Evolutionary conservation across 2,888 invertebrate species (phyloP).

Genomic region (Synanthedon andrenaeformis): DNA sequence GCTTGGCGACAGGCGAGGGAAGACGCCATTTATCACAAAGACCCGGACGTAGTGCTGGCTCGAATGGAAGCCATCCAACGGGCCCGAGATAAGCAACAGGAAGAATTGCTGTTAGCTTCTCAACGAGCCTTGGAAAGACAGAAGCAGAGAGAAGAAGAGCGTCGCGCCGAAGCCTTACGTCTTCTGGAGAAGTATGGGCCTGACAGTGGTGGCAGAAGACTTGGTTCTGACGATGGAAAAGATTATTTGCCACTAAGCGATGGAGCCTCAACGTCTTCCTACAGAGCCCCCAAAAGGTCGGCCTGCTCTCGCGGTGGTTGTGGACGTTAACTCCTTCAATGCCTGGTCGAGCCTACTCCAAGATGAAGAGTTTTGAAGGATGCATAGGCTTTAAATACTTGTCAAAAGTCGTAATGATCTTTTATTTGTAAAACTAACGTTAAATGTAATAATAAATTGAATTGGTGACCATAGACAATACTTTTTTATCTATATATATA

Average conservation of each 20-base stretch:
- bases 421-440: no score
- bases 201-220: constrained; percentile 20
- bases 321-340: constrained; percentile 21
- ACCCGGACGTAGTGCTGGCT: constrained; percentile 37
- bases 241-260: constrained; percentile 48
- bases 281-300: constrained; percentile 47
- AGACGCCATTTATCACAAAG: constrained; percentile 51
- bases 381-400: no score
- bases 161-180: constrained; percentile 29
- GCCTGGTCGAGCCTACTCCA: not conserved
- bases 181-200: constrained; percentile 37
- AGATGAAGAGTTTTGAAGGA: not conserved
- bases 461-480: no score
- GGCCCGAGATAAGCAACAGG: constrained; percentile 43
- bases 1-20: constrained; percentile 35
- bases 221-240: constrained; percentile 32
- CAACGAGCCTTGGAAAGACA: constrained; percentile 28
- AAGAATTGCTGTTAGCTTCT: constrained; percentile 28
- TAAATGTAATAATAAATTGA: no score
- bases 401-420: no score
- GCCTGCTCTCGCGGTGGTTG: constrained; percentile 53
- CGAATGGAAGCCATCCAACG: constrained; percentile 47
- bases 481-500: no score
- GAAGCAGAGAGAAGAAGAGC: constrained; percentile 44
- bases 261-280: constrained; percentile 40